Conservation (phyloP, 1,140 invertebrate species). For the Magallana gigas region DNA sequence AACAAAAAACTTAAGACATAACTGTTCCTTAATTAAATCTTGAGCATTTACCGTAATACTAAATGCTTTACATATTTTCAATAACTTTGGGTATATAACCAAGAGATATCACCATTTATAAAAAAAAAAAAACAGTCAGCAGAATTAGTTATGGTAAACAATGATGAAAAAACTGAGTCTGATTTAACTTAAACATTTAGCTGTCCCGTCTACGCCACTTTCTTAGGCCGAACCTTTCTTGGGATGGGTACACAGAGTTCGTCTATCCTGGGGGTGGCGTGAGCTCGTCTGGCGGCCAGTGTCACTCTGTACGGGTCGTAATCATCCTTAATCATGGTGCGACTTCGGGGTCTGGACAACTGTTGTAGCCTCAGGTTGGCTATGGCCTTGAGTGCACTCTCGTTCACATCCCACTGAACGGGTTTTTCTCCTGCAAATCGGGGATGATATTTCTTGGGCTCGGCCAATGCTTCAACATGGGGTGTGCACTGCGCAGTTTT, state of each 20-base stretch:
- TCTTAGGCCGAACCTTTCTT: constrained; percentile 70
- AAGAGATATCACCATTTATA: too few relatives aligned
- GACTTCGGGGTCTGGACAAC: constrained; percentile 70
- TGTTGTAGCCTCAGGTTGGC: constrained; percentile 71
- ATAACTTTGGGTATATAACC: not conserved
- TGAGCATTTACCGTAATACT: not conserved
- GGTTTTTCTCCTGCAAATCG: constrained; percentile 66
- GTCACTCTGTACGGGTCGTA: constrained; percentile 74
- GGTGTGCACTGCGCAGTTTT: constrained; percentile 56
- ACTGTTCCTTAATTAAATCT: not conserved
- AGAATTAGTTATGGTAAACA: not conserved
- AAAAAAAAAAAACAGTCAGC: not conserved
- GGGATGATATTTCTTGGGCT: constrained; percentile 64
- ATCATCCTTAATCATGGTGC: constrained; percentile 72
- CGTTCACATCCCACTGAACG: constrained; percentile 67
- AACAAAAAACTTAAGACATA: not conserved
- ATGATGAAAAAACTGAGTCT: not conserved
- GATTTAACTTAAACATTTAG: not conserved
- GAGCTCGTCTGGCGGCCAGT: constrained; percentile 61
- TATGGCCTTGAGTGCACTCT: constrained; percentile 68
- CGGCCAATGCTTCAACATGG: constrained; percentile 66
- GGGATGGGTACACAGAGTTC: constrained; percentile 71
- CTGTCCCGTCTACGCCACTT: constrained; percentile 45
- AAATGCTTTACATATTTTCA: not conserved
- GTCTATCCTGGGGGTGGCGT: constrained; percentile 69